Conservation (phyloP, 64 coral and sea anemone genomes). For the Stichodactyla helianthus region DNA sequence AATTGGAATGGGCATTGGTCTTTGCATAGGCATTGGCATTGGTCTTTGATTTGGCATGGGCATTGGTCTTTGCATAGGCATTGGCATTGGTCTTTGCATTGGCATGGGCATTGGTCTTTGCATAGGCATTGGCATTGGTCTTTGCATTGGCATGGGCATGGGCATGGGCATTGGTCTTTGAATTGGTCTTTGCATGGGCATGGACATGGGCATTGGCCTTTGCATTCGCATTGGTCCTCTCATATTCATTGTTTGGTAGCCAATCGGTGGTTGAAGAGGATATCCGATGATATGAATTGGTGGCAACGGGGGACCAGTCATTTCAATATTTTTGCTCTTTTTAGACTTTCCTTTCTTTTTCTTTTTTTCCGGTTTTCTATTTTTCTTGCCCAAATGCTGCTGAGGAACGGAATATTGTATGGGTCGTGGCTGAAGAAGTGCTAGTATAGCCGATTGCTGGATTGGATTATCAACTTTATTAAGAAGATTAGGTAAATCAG, state of each 20-base stretch:
- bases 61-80: neutral
- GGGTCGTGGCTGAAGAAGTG: neutral
- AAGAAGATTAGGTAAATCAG: neutral
- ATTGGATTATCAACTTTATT: constrained; percentile 7
- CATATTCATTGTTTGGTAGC: neutral
- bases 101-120: neutral
- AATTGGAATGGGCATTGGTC: neutral
- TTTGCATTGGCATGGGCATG: neutral
- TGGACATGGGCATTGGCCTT: neutral
- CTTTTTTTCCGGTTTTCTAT: neutral
- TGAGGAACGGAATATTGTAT: neutral
- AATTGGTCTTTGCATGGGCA: neutral
- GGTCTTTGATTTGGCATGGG: neutral
- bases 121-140: constrained; percentile 11
- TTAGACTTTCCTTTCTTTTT: neutral
- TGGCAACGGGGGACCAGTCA: neutral
- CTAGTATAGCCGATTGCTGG: neutral
- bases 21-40: neutral
- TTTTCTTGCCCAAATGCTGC: neutral
- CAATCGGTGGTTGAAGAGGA: constrained; percentile 1
- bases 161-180: neutral
- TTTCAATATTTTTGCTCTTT: neutral
- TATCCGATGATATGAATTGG: neutral
- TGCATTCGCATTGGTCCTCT: neutral
- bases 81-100: neutral